A percentile compares a stretch with the other conserved stretches of the same genome.
Evolutionary conservation across 1,140 invertebrate species (phyloP).

Genomic region (Acyrthosiphon pisum): DNA sequence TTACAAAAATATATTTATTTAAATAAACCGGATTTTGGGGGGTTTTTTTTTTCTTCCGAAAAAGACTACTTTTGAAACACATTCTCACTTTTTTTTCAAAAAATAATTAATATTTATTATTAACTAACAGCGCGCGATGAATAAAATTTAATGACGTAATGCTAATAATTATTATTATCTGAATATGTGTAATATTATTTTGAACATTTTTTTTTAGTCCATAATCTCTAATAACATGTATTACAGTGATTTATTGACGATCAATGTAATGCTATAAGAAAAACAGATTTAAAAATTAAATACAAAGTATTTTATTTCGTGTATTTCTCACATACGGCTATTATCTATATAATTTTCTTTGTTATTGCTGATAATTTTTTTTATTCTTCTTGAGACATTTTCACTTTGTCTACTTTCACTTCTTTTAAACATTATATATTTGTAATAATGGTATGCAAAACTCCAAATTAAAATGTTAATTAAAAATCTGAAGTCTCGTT

Average conservation of each 20-base stretch:
- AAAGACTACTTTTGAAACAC: neutral
- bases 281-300: neutral
- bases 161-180: neutral
- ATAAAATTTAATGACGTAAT: neutral
- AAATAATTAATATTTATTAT: neutral
- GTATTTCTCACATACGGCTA: neutral
- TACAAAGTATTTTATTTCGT: neutral
- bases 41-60: neutral
- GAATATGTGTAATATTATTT: neutral
- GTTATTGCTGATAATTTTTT: no score
- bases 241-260: neutral
- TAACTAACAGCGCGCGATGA: neutral
- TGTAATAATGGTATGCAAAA: no score
- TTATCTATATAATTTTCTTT: neutral
- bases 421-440: no score
- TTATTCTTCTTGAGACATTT: no score
- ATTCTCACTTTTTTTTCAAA: neutral
- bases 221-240: neutral
- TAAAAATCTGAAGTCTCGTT: no score
- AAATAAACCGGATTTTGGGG: neutral
- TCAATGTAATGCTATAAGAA: neutral
- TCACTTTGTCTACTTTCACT: no score
- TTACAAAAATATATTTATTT: neutral
- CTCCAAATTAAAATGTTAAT: no score
- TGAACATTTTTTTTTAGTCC: accelerated